phyloP scores from a whole-genome alignment of 2,113 vertebrate species.

The Xenopus borealis region DNA sequence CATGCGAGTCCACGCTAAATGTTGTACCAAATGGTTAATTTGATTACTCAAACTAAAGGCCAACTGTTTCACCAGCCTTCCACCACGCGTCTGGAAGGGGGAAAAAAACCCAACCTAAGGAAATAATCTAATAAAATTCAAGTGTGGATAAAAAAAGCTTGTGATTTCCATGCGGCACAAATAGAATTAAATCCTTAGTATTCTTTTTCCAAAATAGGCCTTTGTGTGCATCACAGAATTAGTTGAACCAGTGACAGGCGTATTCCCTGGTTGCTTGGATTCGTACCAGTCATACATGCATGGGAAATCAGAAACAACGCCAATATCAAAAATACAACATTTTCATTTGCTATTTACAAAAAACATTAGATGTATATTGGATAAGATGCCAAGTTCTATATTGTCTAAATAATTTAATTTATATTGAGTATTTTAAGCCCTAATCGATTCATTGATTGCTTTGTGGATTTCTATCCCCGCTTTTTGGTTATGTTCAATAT shows the following conservation, averaged over 20 bases:
- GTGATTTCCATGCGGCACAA: slow-evolving; percentile 93
- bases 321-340: slow-evolving; percentile 29
- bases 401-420: slow-evolving; percentile 32
- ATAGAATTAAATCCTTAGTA: slow-evolving; percentile 91
- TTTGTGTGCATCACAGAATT: slow-evolving; percentile 71
- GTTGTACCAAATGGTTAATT: slow-evolving; percentile 97
- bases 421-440: slow-evolving; percentile 22
- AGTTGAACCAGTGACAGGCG: slow-evolving; percentile 65
- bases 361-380: not conserved
- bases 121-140: slow-evolving; percentile 98
- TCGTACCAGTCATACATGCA: slow-evolving; percentile 53
- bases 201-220: slow-evolving; percentile 75
- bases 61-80: slow-evolving; percentile 92
- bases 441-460: slow-evolving; percentile 24
- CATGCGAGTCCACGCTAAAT: slow-evolving; percentile 88
- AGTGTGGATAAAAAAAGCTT: slow-evolving; percentile 92
- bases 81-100: slow-evolving; percentile 91
- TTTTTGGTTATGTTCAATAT: slow-evolving; percentile 6
- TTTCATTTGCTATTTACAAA: too few relatives aligned
- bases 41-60: slow-evolving; percentile 93
- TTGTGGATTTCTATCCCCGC: slow-evolving; percentile 4
- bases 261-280: slow-evolving; percentile 49
- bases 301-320: slow-evolving; percentile 46
- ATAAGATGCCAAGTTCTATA: slow-evolving; percentile 29
- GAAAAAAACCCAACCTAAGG: slow-evolving; percentile 82